Evolutionary conservation across 2,888 invertebrate genomes (phyloP), one percentile per base, ranked within the genome.

Genomic region (Agapostemon virescens): DNA sequence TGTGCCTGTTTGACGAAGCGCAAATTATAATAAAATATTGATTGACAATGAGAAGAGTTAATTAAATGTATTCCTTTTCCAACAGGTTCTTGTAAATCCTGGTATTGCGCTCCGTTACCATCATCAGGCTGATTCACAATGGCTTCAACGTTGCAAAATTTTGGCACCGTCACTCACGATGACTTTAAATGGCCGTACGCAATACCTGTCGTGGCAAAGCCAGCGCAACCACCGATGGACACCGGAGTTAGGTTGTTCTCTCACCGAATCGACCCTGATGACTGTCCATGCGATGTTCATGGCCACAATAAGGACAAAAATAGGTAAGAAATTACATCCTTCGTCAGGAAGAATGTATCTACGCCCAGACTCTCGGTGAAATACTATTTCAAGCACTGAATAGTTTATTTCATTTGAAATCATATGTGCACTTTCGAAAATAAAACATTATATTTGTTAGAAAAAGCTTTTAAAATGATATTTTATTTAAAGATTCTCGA

Each of bases 281-380:
- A 95, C 88, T 95, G 95, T 87, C 94, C 95, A 89, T 95, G 95
- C 92, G 95, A 95, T 83, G 93, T 93, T 0, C 95, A 95, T 87
- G 93, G 94, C 0, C 95, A 95, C 88, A 94, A 94, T 0, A 95
- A 94, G 0, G 92, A 94, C 71, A 93, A 95, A 78, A 95, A 94
- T 80, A 94, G 95, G 90, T 89, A 72, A 58, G 33, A 11, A 13
- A 66, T 23, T 0, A 63, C 58, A 30, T 30, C 17, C 6, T 30
- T 30, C 13, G 4, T 52, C 23, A 13, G 5, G 1, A 52, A 26
- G 15, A n/a, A n/a, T 49, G 49, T 11, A 49, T n/a, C 45, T 45
- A 20, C n/a, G n/a, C n/a, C n/a, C n/a, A n/a, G n/a, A n/a, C n/a
- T n/a, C n/a, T n/a, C n/a, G n/a, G n/a, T n/a, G n/a, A n/a, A n/a